phyloP scores from a whole-genome alignment of 1,140 invertebrate species.

The Drosophila miranda region DNA sequence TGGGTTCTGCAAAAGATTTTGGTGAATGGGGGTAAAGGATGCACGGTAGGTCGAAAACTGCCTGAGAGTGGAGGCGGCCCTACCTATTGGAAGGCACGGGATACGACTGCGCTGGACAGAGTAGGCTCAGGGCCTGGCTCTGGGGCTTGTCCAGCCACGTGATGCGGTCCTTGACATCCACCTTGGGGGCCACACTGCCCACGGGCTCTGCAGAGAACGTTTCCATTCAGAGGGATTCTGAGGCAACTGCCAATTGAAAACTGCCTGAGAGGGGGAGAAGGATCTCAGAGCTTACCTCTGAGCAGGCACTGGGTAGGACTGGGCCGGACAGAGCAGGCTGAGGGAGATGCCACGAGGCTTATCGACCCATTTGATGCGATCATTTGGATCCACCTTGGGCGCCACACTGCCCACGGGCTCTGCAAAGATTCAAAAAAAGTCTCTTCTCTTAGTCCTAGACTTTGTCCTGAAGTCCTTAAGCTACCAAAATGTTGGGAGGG shows the following conservation, averaged over 20 bases:
- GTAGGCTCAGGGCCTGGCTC: constrained; percentile 44
- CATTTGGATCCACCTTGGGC: constrained; percentile 89
- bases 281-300: constrained; percentile 83
- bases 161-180: constrained; percentile 85
- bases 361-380: constrained; percentile 81
- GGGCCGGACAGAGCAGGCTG: constrained; percentile 86
- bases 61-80: constrained; percentile 71
- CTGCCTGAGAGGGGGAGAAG: constrained; percentile 19
- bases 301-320: constrained; percentile 86
- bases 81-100: constrained; percentile 87
- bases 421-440: constrained; percentile 71
- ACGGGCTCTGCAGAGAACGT: constrained; percentile 75
- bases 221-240: not conserved
- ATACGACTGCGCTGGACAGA: constrained; percentile 87
- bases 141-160: constrained; percentile 84
- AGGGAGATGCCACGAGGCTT: constrained; percentile 54
- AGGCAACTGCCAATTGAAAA: constrained; percentile 18
- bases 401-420: constrained; percentile 90
- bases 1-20: constrained; percentile 84
- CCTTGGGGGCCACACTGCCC: constrained; percentile 87
- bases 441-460: too few species aligned
- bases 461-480: not conserved
- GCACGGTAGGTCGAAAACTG: constrained; percentile 45
- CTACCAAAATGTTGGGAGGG: constrained; percentile 35
- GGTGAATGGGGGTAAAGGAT: not conserved